Base-by-base conservation (phyloP, 2,888 invertebrate species). In the Amiota communis region DNA sequence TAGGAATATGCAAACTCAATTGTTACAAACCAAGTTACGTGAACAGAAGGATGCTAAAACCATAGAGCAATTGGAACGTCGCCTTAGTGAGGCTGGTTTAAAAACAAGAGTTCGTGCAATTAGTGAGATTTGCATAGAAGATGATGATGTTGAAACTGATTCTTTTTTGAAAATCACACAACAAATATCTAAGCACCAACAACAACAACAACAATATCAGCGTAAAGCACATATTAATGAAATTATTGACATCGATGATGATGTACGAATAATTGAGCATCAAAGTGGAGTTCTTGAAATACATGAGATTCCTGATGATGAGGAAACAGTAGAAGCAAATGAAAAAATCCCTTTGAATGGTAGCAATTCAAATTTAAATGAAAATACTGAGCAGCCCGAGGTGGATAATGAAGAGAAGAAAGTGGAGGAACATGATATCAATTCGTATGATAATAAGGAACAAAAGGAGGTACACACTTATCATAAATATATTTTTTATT, bases 1-100 rank as follows among this genome's bases (percentile, higher is more conserved):
- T 75, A 84, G 90, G 36, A 90, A 90, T 79, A 86, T 90, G 83
- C 90, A 90, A 77, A 90, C 89, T 0, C 90, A 90, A 76, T 74
- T 90, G 59, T 72, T 90, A 73, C 90, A 89, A 78, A 89, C 87
- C 8, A 90, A 90, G 75, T 73, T 85, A 51, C 88, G 87, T 56
- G 90, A 90, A 76, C 89, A 87, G 70, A 89, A 89, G 75, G 88
- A 88, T 77, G 72, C 78, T 12, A 87, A 81, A 59, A 86, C 81
- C 72, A 89, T 90, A 51, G 85, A 83, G 49, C 88, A 88, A 71
- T 81, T 90, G 10, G 89, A 90, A 74, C 82, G 84, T 17, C 88
- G 88, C 75, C 83, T 90, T 0, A 90, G 89, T 74, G 88, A 89
- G 70, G 88, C 89, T 0, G 89, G 88, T 46, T 88, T 51, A 89